These are phyloP conservation scores for Phaonia tiefii DNA, from an alignment of 2,888 invertebrate species.

Conservation along the genomic window DNA sequence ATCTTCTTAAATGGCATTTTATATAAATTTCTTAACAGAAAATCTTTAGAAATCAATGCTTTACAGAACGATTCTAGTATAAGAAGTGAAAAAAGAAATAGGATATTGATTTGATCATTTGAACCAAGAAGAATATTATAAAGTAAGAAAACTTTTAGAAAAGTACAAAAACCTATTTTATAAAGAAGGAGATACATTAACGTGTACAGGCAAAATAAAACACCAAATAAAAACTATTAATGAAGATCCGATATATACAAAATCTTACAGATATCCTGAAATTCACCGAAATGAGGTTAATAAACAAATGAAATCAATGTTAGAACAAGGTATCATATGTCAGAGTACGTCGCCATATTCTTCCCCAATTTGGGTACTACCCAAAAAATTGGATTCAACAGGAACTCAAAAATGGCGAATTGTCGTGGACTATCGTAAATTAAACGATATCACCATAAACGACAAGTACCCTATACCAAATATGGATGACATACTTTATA, in stretches of 20 bases:
- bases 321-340: slow-evolving; percentile 49
- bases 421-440: too few relatives aligned
- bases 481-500: slow-evolving; percentile 51
- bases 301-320: slow-evolving; percentile 42
- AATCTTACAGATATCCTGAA: slow-evolving; percentile 49
- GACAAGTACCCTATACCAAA: slow-evolving; percentile 58
- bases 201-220: slow-evolving; percentile 53
- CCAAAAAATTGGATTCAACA: slow-evolving; percentile 50
- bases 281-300: slow-evolving; percentile 45
- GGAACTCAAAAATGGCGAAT: slow-evolving; percentile 52
- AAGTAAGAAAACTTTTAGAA: slow-evolving; percentile 21
- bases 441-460: too few relatives aligned
- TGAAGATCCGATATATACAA: too few relatives aligned
- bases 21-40: slow-evolving; percentile 65
- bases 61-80: slow-evolving; percentile 11
- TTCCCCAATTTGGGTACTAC: slow-evolving; percentile 50
- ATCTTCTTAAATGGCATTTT: slow-evolving; percentile 21
- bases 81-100: slow-evolving; percentile 16
- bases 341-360: slow-evolving; percentile 53
- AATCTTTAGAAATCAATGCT: slow-evolving; percentile 60
- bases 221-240: slow-evolving; percentile 48
- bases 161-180: slow-evolving; percentile 72
- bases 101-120: slow-evolving; percentile 38
- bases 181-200: too few relatives aligned
- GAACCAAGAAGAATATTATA: slow-evolving; percentile 25